These are phyloP conservation scores for Trachurus trachurus DNA, from an alignment of 2,797 vertebrate genomes.

Conservation along the genomic window DNA sequence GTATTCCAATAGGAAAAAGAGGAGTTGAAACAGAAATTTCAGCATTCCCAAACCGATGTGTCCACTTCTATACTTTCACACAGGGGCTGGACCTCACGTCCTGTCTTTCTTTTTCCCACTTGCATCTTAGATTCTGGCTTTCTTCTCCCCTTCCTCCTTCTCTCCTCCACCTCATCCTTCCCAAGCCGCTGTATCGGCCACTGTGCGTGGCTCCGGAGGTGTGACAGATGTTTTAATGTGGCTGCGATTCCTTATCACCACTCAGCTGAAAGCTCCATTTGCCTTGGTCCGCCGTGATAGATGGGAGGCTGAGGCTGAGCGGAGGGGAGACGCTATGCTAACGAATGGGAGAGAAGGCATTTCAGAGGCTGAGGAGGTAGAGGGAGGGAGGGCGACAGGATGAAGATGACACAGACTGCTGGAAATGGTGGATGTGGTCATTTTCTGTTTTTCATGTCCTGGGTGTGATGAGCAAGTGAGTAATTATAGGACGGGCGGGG, in stretches of 20 bases:
- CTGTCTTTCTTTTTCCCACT: neutral
- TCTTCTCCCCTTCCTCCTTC: neutral
- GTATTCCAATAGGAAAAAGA: too few relatives aligned
- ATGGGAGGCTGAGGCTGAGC: slow-evolving; percentile 59
- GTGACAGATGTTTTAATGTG: slow-evolving; percentile 82
- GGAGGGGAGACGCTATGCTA: slow-evolving; percentile 57
- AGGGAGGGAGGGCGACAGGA: neutral
- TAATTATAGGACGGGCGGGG: slow-evolving; percentile 61
- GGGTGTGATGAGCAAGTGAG: slow-evolving; percentile 72
- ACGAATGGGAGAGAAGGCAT: slow-evolving; percentile 56
- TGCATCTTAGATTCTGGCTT: neutral
- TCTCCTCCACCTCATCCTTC: slow-evolving; percentile 9
- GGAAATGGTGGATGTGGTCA: slow-evolving; percentile 70
- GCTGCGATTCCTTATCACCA: slow-evolving; percentile 77
- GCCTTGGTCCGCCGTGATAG: slow-evolving; percentile 66
- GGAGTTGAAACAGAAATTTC: too few relatives aligned
- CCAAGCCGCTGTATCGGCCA: neutral
- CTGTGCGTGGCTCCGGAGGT: slow-evolving; percentile 52
- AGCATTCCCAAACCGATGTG: neutral
- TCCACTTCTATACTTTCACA: neutral
- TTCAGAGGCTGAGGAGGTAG: slow-evolving; percentile 22
- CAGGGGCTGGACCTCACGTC: neutral
- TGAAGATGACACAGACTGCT: slow-evolving; percentile 60
- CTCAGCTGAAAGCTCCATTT: slow-evolving; percentile 79
- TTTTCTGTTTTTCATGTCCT: slow-evolving; percentile 71